Conservation (phyloP, 2,797 vertebrate species). For the Pygocentrus nattereri region DNA sequence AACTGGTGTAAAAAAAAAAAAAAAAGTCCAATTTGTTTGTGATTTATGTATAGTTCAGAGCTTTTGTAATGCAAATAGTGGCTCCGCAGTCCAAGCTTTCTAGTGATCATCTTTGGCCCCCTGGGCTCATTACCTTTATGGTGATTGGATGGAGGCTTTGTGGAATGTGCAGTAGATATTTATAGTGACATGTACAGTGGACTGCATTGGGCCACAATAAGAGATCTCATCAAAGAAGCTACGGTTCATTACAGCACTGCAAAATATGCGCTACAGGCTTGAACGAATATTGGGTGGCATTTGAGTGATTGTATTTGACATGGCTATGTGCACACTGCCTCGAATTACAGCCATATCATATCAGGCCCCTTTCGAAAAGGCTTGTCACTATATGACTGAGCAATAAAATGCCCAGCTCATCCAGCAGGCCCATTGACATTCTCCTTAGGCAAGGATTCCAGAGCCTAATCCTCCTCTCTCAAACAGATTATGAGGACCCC, state of each 20-base stretch:
- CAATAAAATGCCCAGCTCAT: slow-evolving; percentile 1
- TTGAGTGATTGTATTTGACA: slow-evolving; percentile 35
- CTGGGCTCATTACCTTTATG: slow-evolving; percentile 23
- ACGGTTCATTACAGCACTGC: slow-evolving; percentile 10
- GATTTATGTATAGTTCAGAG: not conserved
- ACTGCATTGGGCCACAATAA: slow-evolving; percentile 13
- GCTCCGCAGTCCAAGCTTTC: not conserved
- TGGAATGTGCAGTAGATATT: slow-evolving; percentile 9
- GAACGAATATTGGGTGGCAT: slow-evolving; percentile 14
- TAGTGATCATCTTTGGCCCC: slow-evolving; percentile 15
- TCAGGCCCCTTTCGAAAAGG: not conserved
- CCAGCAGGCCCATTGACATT: slow-evolving; percentile 27
- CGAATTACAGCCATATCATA: not conserved
- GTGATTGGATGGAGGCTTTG: slow-evolving; percentile 12
- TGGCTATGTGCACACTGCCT: not conserved
- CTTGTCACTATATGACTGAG: not conserved
- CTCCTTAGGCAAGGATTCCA: slow-evolving; percentile 35
- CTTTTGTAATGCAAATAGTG: slow-evolving; percentile 16
- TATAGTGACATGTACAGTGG: slow-evolving; percentile 4
- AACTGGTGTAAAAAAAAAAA: not conserved
- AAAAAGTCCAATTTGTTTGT: slow-evolving; percentile 15
- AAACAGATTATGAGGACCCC: slow-evolving; percentile 43
- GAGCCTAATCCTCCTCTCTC: slow-evolving; percentile 31
- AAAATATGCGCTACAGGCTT: not conserved
- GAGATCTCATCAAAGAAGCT: slow-evolving; percentile 30